Base-by-base conservation (phyloP, 1,140 invertebrate genomes). In the Atopsyche davidsoni region DNA sequence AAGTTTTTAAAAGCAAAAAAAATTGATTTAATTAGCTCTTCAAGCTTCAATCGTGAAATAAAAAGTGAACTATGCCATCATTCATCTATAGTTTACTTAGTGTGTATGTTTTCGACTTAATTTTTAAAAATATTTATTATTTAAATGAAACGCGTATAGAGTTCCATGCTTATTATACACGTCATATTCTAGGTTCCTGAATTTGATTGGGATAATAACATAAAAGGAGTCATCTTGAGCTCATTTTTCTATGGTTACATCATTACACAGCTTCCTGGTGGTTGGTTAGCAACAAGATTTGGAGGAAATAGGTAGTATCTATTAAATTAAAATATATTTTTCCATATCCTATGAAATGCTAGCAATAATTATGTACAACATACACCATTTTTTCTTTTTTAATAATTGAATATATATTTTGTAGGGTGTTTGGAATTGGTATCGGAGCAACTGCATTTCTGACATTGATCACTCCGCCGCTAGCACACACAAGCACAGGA, bases 191-290 rank as follows among this genome's bases (percentile, higher is more conserved):
- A 82, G 73, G 66, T 72, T 16, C 74, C 70, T 48, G 87, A 92
- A 62, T 93, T 93, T 63, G 73, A 81, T 38, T 94, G 90, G 91
- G 80, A 83, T 59, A 80, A 81, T 2, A 77, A 80, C 61, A 78
- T 82, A 7, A 86, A 87, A 69, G 90, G 90, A 2, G 66, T 89
- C 7, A 79, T 95, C 28, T 68, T 94, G 17, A 89, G 89, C 60
- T 87, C 89, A 0, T 94, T 94, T 70, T 95, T 93, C 66, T 89
- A 87, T 59, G 86, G 86, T 4, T 87, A 87, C 59, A 79, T 87
- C 23, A 65, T 83, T 21, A 87, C 85, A 0, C 85, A 87, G 64
- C 67, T 87, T 38, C 67, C 82, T 0, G 89, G 87, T 2, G 86
- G 85, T 18, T 86, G 80, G 75, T 64, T 88, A n/a, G 80, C 79